Evolutionary conservation across 2,113 vertebrate species (phyloP).

Genomic region (Condylura cristata): DNA sequence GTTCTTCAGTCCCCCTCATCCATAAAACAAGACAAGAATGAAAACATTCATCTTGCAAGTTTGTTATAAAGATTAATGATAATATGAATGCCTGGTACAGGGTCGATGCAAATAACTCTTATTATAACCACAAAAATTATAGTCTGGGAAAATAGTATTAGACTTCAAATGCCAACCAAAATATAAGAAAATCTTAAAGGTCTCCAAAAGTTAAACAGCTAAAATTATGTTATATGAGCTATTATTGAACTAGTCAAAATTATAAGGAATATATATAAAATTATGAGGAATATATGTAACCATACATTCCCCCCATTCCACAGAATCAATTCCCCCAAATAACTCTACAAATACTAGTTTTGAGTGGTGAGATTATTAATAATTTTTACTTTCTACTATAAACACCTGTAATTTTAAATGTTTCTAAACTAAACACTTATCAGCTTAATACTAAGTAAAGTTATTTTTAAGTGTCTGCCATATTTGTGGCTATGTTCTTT

Average conservation of each 20-base stretch:
- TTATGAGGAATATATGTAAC: not conserved
- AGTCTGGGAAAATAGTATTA: not conserved
- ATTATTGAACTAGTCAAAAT: not conserved
- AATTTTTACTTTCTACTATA: not conserved
- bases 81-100: not conserved
- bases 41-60: not conserved
- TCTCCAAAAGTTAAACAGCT: not conserved
- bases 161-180: not conserved
- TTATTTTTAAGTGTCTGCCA: conserved; percentile 7
- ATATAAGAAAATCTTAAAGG: not conserved
- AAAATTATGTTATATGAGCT: not conserved
- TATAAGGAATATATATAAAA: not conserved
- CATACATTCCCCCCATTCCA: not conserved
- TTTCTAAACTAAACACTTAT: not conserved
- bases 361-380: not conserved
- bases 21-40: not conserved
- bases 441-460: not conserved
- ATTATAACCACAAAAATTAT: not conserved
- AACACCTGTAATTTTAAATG: not conserved
- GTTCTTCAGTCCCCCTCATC: not conserved
- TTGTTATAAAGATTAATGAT: not conserved
- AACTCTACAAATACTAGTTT: not conserved
- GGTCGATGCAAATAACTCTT: not conserved
- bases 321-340: not conserved
- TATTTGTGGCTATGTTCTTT: not conserved